phyloP scores from a whole-genome alignment of 2,888 invertebrate genomes.

The Pyrocoelia pectoralis region DNA sequence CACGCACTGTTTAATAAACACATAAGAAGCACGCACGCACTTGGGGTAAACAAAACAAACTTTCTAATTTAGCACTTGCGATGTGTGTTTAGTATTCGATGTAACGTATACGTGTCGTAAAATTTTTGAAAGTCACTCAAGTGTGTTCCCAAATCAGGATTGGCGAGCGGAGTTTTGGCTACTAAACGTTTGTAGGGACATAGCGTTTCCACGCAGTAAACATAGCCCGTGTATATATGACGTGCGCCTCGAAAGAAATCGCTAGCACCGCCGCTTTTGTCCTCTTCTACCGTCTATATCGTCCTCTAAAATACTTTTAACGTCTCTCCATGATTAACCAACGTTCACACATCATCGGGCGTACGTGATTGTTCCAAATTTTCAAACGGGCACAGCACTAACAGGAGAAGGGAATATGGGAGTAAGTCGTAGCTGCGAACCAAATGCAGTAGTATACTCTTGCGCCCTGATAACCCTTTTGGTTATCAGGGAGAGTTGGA shows the following conservation, averaged over 20 bases:
- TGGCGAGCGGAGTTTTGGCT: slow-evolving; percentile 53
- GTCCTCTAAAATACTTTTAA: slow-evolving; percentile 37
- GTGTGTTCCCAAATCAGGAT: slow-evolving; percentile 47
- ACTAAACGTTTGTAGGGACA: slow-evolving; percentile 55
- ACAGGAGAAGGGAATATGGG: slow-evolving; percentile 32
- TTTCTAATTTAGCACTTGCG: slow-evolving; percentile 27
- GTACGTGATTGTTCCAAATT: slow-evolving; percentile 37
- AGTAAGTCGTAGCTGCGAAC: slow-evolving; percentile 50
- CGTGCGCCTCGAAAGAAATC: slow-evolving; percentile 45
- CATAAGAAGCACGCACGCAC: slow-evolving; percentile 39
- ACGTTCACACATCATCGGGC: slow-evolving; percentile 43
- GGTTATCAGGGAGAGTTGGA: slow-evolving; percentile 57
- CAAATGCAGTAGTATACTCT: slow-evolving; percentile 55
- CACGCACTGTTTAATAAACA: slow-evolving; percentile 34
- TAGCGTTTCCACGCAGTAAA: slow-evolving; percentile 54
- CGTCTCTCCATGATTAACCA: slow-evolving; percentile 58
- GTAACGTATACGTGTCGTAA: slow-evolving; percentile 14
- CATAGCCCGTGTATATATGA: slow-evolving; percentile 50
- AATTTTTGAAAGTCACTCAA: slow-evolving; percentile 37
- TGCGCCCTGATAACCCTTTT: slow-evolving; percentile 62
- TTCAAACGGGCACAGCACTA: slow-evolving; percentile 36
- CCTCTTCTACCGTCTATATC: slow-evolving; percentile 55
- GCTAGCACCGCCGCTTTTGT: slow-evolving; percentile 50
- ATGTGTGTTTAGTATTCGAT: slow-evolving; percentile 7
- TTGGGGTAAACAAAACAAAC: slow-evolving; percentile 34